Evolutionary conservation across 92 coral and sea anemone genomes (phyloP).

Genomic region (Montipora capitata): DNA sequence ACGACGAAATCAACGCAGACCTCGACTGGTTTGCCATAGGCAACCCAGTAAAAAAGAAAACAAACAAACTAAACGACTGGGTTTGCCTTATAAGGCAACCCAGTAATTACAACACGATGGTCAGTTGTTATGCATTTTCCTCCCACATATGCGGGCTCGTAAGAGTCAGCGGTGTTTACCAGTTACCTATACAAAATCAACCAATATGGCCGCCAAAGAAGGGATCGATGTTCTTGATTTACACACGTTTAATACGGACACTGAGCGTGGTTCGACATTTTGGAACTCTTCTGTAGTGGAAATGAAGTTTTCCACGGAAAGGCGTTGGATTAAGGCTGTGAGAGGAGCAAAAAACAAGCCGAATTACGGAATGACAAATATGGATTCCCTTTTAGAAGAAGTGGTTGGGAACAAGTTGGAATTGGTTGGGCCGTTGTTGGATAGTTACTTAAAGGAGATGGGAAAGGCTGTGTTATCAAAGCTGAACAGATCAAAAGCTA

Average conservation of each 20-base stretch:
- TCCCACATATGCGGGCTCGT: constrained; percentile 59
- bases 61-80: no score
- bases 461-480: constrained; percentile 39
- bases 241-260: neutral
- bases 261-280: constrained; percentile 63
- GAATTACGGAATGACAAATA: constrained; percentile 67
- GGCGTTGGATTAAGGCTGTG: constrained; percentile 64
- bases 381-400: constrained; percentile 67
- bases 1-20: no score
- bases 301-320: constrained; percentile 69
- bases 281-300: constrained; percentile 63
- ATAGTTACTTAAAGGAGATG: constrained; percentile 64
- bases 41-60: no score
- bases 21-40: no score
- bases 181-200: neutral
- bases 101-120: no score
- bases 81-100: no score
- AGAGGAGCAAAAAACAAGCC: constrained; percentile 69
- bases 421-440: constrained; percentile 51
- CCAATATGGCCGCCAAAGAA: constrained; percentile 59
- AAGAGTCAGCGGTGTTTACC: constrained; percentile 39
- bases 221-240: constrained; percentile 16
- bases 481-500: constrained; percentile 60
- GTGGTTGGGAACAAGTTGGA: no score
- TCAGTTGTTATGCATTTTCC: constrained; percentile 46